These are phyloP conservation scores for Danio choprae DNA, from an alignment of 2,797 vertebrate genomes.

Conservation along the genomic window DNA sequence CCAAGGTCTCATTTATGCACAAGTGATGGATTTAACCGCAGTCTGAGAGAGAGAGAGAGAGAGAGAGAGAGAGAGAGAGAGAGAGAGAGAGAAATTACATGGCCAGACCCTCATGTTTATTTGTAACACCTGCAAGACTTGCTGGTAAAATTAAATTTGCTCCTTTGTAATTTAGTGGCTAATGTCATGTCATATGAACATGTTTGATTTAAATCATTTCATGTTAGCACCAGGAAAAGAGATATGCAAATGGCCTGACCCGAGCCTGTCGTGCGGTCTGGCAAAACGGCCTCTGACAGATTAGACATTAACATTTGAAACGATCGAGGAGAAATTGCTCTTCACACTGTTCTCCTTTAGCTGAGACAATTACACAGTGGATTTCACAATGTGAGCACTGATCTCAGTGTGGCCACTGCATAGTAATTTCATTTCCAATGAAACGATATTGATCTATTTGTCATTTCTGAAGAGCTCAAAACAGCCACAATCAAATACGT, in stretches of 20 bases:
- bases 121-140: conserved; percentile 23
- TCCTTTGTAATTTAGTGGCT: conserved; percentile 41
- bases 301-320: conserved; percentile 56
- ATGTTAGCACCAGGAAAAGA: background rate
- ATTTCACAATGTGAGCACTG: conserved; percentile 50
- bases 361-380: conserved; percentile 60
- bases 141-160: conserved; percentile 36
- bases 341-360: conserved; percentile 52
- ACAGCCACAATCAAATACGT: conserved; percentile 43
- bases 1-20: conserved; percentile 72
- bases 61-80: conserved; percentile 38
- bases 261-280: background rate
- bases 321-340: conserved; percentile 42
- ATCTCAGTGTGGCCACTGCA: conserved; percentile 49
- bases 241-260: conserved; percentile 36
- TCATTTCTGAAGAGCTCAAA: conserved; percentile 52
- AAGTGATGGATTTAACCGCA: conserved; percentile 70
- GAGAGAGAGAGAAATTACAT: conserved; percentile 53
- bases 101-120: conserved; percentile 33
- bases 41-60: conserved; percentile 23
- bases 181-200: conserved; percentile 30
- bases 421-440: conserved; percentile 59
- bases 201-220: conserved; percentile 39
- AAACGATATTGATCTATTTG: conserved; percentile 64
- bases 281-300: conserved; percentile 40